These are phyloP conservation scores for Myotis vivesi DNA, from an alignment of 2,797 vertebrate genomes.

Conservation along the genomic window DNA sequence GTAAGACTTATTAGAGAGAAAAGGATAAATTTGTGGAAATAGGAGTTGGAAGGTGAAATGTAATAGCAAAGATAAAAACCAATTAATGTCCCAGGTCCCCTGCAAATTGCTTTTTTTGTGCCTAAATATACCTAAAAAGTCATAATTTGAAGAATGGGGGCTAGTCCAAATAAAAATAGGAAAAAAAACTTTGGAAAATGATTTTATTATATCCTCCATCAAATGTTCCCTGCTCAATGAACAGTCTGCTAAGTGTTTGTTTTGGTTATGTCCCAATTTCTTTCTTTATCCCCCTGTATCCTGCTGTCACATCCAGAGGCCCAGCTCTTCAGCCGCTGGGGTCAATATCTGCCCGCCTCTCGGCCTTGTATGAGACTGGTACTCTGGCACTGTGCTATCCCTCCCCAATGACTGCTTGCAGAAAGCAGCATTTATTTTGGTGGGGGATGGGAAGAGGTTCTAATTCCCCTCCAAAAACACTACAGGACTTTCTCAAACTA, in stretches of 20 bases:
- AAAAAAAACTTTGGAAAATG: background rate
- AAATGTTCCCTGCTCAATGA: background rate
- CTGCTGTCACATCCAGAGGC: background rate
- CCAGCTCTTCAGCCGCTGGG: background rate
- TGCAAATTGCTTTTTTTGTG: background rate
- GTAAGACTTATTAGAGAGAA: background rate
- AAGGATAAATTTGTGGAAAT: background rate
- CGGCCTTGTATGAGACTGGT: background rate
- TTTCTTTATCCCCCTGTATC: background rate
- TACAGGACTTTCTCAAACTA: background rate
- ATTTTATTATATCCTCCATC: background rate
- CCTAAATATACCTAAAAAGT: background rate
- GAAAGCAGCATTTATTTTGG: background rate
- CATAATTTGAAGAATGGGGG: background rate
- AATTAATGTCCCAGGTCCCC: background rate
- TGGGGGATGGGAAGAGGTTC: background rate
- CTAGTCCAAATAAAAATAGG: background rate
- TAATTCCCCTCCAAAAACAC: background rate
- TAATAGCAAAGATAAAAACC: conserved; percentile 25
- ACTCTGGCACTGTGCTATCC: rapidly evolving
- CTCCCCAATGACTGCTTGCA: no score
- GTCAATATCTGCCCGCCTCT: background rate
- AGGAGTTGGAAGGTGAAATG: background rate
- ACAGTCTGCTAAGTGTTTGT: background rate
- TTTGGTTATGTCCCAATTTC: background rate